Evolutionary conservation across 2,113 vertebrate species (phyloP), one percentile per base, ranked within the genome.

Genomic region (Ceratotherium simum): DNA sequence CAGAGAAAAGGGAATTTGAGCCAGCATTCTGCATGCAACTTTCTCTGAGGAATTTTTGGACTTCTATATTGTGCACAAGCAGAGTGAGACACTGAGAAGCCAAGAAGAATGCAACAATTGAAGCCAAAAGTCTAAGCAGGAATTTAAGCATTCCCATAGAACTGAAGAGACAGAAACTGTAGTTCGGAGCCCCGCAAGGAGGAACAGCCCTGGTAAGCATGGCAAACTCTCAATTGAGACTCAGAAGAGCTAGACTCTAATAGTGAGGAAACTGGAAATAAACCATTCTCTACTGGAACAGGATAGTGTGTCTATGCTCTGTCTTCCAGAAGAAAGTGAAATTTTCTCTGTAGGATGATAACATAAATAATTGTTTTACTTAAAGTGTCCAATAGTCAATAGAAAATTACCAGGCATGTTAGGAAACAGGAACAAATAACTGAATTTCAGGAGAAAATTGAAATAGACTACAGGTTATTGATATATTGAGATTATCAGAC

Each of bases 381-480:
- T 91, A 81, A 42, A 58, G 62, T 82, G 3, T 78, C 14, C 3
- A 36, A 39, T 72, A 62, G n/a, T 90, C 31, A 87, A 18, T 46
- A 64, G 48, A 75, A 89, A 87, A 31, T 90, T 56, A 84, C 29
- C 58, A 76, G 33, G 25, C 27, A 46, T 95, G 33, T 87, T 70
- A 94, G 29, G 60, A 80, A 84, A 83, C 6, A 46, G 9, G 54
- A 87, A n/a, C 9, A 60, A 87, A 75, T 80, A 88, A 70, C 29
- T 48, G 20, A 60, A 76, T 95, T 87, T 92, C 48, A 94, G 67
- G 31, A 83, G 72, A 75, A 96, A 84, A 33, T 25, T 46, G 54
- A 90, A 73, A 31, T 83, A 60, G 69, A 78, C 18, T 64, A 39
- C 3, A 48, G 13, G 3, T 86, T 93, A 51, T 60, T 93, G 8